Evolutionary conservation across 2,113 vertebrate genomes (phyloP), one percentile per base, ranked within the genome.

Genomic region (Lophura nycthemera): DNA sequence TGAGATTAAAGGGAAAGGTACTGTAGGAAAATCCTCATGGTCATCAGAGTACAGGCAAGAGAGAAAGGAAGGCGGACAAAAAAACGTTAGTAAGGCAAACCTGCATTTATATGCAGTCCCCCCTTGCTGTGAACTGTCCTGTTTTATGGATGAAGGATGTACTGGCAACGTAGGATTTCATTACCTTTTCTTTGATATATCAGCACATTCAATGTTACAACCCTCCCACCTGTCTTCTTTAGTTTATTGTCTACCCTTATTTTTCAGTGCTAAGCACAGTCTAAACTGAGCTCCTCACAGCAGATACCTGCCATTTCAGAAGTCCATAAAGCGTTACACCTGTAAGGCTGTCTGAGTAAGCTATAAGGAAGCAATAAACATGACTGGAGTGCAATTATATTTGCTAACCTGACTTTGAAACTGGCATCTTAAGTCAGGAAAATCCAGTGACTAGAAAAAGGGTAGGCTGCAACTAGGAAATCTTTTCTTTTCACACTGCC

Each of bases 121-220:
- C 30, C 73, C 60, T 91, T 85, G 71, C 81, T 83, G 81, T 82
- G 78, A 92, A 83, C 59, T 90, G 92, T 79, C 83, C 89, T 84
- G 77, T 92, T 92, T 93, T 82, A 91, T 1, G 1, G 84, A 93
- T 93, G 91, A 94, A 81, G 87, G 71, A 94, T 87, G 87, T 66
- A 70, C 91, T 75, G 32, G 25, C 22, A 25, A 83, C 0, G 0
- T 4, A 94, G 43, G 24, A 83, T 94, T 96, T 87, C 83, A 76
- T 96, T 96, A 89, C 74, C 13, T 89, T 75, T 63, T 32, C 81
- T 87, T 79, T 94, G 71, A 87, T 92, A 82, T 92, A 92, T 89
- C 86, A 89, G 89, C 82, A 93, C 91, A 91, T 95, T 94, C 71
- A 79, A 3, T 66, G 77, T 73, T 66, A 89, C 77, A 95, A 70